Conservation (phyloP, 2,797 vertebrate species). For the Melanotaenia parkinsoni region DNA sequence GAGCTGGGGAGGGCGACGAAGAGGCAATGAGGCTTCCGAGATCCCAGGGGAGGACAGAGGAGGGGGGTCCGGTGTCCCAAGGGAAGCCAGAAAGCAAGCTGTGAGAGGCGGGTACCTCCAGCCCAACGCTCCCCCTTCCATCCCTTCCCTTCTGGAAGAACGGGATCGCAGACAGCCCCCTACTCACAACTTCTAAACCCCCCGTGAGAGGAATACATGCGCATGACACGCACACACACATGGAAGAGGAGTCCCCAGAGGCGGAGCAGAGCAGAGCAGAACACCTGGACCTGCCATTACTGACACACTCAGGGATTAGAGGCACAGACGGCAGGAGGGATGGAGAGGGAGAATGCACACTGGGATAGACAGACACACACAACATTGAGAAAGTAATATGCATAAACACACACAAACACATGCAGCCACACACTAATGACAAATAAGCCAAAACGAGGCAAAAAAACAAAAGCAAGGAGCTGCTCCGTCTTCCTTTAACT, state of each 20-base stretch:
- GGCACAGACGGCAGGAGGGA: slow-evolving; percentile 81
- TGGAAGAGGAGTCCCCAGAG: slow-evolving; percentile 69
- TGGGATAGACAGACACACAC: slow-evolving; percentile 51
- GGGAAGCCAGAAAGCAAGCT: slow-evolving; percentile 77
- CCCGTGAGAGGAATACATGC: slow-evolving; percentile 54
- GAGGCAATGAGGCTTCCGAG: slow-evolving; percentile 48
- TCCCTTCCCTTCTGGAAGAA: slow-evolving; percentile 77
- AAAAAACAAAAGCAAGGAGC: slow-evolving; percentile 7
- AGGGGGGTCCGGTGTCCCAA: slow-evolving; percentile 63
- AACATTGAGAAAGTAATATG: slow-evolving; percentile 51
- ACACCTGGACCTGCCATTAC: slow-evolving; percentile 89
- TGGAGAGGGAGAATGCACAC: slow-evolving; percentile 61
- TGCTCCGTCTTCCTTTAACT: neutral
- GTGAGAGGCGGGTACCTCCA: slow-evolving; percentile 83
- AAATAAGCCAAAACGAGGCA: slow-evolving; percentile 11
- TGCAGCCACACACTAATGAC: slow-evolving; percentile 35
- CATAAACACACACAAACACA: slow-evolving; percentile 64
- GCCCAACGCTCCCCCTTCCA: slow-evolving; percentile 61
- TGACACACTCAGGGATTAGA: slow-evolving; percentile 82
- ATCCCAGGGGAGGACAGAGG: slow-evolving; percentile 51
- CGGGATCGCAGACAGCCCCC: slow-evolving; percentile 72
- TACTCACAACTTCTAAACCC: slow-evolving; percentile 70
- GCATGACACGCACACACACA: slow-evolving; percentile 44
- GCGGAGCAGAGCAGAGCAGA: slow-evolving; percentile 79
- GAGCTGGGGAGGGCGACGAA: slow-evolving; percentile 24